A percentile compares a stretch with the other conserved stretches of the same genome.
Conservation (phyloP, 2,888 invertebrate species). For the Cosmopolites sordidus region DNA sequence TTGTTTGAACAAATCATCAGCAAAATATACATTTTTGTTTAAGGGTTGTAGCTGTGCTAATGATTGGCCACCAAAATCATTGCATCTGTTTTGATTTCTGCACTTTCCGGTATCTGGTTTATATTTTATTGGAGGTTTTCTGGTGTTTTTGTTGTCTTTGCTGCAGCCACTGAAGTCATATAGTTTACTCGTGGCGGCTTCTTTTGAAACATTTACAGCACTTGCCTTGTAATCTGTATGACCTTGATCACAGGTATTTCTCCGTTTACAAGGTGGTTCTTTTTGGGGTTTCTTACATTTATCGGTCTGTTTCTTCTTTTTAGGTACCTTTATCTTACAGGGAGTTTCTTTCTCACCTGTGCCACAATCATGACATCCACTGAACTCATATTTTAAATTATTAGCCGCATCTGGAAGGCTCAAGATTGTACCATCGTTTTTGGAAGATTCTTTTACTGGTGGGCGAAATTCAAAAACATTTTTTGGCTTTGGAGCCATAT, state of each 20-base stretch:
- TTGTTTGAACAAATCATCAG: background rate
- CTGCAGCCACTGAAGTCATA: background rate
- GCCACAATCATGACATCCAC: conserved; percentile 11
- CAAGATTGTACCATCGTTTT: background rate
- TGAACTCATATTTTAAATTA: background rate
- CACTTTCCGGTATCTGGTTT: background rate
- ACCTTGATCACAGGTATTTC: background rate
- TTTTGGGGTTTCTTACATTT: conserved; percentile 2
- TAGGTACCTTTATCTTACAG: conserved; percentile 10
- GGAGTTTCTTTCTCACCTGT: conserved; percentile 7
- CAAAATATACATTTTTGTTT: background rate
- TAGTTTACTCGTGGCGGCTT: background rate
- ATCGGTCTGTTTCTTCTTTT: background rate
- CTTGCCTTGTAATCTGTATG: no score
- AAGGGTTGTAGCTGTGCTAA: background rate
- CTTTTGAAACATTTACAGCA: background rate
- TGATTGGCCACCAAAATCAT: background rate
- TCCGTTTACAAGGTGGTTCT: conserved; percentile 7
- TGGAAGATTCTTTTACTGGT: background rate
- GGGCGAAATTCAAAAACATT: background rate
- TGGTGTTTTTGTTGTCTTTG: background rate
- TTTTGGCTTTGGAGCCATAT: background rate
- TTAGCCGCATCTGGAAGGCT: background rate
- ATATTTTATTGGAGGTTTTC: background rate
- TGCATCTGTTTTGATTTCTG: background rate